Conservation (phyloP, 1,140 invertebrate genomes). For the Manduca sexta region DNA sequence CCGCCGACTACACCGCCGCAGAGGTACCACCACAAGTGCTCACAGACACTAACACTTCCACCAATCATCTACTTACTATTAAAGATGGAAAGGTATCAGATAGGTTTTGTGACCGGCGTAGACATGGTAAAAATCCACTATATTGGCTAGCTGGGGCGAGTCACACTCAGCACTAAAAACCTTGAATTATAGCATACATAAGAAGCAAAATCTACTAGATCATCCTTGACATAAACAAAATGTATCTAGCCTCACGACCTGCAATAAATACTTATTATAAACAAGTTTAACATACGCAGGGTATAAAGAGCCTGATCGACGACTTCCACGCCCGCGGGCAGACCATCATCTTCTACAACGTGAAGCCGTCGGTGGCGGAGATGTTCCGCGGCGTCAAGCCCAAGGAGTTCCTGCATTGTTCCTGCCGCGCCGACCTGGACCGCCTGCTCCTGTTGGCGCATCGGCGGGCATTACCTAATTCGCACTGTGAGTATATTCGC, state of each 20-base stretch:
- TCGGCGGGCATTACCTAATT: constrained; percentile 6
- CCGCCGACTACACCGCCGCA: constrained; percentile 84
- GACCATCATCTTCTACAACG: constrained; percentile 82
- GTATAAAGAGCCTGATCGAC: constrained; percentile 82
- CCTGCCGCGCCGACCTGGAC: constrained; percentile 77
- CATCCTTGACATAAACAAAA: no score
- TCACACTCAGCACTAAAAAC: no score
- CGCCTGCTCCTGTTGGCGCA: constrained; percentile 68
- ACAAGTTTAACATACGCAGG: constrained; percentile 56
- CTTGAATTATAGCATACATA: no score
- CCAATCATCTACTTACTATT: no score
- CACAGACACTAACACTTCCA: neutral
- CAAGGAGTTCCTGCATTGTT: constrained; percentile 77
- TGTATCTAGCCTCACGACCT: no score
- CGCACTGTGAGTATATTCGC: neutral
- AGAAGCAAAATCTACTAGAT: no score
- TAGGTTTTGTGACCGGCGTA: no score
- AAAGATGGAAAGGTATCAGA: no score
- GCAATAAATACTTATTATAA: no score
- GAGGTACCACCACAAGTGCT: constrained; percentile 66
- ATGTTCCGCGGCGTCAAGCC: constrained; percentile 83
- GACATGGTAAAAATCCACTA: no score
- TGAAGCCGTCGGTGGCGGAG: constrained; percentile 80
- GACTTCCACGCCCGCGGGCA: constrained; percentile 83
- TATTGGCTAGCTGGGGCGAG: no score